phyloP scores from a whole-genome alignment of 23 tunicate species.

The Diplosoma virens region DNA sequence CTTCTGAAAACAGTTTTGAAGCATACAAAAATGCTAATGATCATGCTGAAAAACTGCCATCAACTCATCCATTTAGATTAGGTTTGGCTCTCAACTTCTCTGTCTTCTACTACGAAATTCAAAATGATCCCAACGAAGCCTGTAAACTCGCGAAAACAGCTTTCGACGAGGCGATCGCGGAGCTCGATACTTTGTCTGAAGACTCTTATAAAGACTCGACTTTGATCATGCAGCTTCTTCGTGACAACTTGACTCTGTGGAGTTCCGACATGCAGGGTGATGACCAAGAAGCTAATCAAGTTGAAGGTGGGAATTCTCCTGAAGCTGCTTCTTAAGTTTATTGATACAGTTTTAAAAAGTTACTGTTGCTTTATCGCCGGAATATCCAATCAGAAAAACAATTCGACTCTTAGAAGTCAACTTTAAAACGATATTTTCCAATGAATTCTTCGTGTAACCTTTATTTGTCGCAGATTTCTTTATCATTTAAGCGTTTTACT shows the following conservation, averaged over 20 bases:
- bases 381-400: no score
- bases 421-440: no score
- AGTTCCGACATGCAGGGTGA: slow-evolving; percentile 77
- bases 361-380: no score
- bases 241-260: slow-evolving; percentile 97
- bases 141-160: slow-evolving; percentile 62
- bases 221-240: slow-evolving; percentile 82
- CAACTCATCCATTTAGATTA: slow-evolving; percentile 60
- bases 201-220: slow-evolving; percentile 91
- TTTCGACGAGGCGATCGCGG: slow-evolving; percentile 90
- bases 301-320: no score
- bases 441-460: no score
- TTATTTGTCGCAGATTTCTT: no score
- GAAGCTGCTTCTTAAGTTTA: no score
- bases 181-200: slow-evolving; percentile 64
- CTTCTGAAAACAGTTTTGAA: slow-evolving; percentile 44
- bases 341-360: no score
- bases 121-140: slow-evolving; percentile 53
- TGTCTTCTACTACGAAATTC: slow-evolving; percentile 67
- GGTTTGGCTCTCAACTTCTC: slow-evolving; percentile 80
- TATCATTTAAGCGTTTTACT: no score
- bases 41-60: slow-evolving; percentile 6
- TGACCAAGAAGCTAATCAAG: no score
- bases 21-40: slow-evolving; percentile 69
- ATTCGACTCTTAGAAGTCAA: no score